Percentiles rank a stretch among this genome's conserved stretches.
These are phyloP conservation scores for Odontamblyopus lacepedii DNA, from an alignment of 2,797 vertebrate genomes.

Conservation along the genomic window DNA sequence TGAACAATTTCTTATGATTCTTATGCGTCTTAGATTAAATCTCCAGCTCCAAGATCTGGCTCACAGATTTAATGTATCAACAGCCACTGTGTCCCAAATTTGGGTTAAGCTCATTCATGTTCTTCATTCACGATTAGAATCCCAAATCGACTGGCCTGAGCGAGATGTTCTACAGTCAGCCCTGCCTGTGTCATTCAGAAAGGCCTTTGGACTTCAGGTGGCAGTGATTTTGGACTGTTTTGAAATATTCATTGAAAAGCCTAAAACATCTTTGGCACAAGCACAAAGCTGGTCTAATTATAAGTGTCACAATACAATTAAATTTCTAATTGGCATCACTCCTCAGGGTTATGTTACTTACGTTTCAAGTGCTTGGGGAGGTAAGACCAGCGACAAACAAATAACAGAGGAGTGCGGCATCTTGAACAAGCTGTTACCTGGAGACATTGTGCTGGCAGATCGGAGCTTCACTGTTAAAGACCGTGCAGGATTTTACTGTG, in stretches of 20 bases:
- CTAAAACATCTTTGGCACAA: not conserved
- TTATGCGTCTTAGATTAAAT: too few species aligned
- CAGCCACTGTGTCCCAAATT: not conserved
- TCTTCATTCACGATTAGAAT: not conserved
- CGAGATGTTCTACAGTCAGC: not conserved
- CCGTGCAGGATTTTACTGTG: not conserved
- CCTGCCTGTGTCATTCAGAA: not conserved
- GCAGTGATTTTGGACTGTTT: not conserved
- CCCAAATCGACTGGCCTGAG: too few species aligned
- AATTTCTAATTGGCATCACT: not conserved
- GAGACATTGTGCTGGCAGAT: too few species aligned
- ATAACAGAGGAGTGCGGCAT: too few species aligned
- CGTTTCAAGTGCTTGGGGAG: not conserved
- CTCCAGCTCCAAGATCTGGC: not conserved
- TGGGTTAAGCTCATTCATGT: not conserved
- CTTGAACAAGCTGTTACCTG: not conserved
- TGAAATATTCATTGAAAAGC: not conserved
- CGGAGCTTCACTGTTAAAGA: constrained; percentile 10
- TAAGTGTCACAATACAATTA: not conserved
- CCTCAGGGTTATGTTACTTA: not conserved
- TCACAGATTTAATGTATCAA: too few species aligned
- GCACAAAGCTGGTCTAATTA: not conserved
- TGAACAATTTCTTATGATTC: too few species aligned
- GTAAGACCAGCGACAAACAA: too few species aligned
- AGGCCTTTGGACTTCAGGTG: not conserved